These are phyloP conservation scores for Clavelina lepadiformis DNA, from an alignment of 23 tunicate genomes.

Conservation along the genomic window DNA sequence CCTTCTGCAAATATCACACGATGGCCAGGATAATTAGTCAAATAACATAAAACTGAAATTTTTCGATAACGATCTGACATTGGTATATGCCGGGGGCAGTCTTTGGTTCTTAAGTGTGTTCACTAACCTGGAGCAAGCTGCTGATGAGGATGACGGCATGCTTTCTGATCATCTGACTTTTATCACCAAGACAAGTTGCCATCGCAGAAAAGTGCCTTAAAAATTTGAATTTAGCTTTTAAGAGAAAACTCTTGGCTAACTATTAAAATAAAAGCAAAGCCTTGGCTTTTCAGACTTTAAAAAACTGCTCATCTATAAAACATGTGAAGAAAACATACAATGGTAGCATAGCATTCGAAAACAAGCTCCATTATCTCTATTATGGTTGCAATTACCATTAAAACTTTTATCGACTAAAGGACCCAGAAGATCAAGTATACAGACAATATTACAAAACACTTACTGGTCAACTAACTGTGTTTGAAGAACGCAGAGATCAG, in stretches of 20 bases:
- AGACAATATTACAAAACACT: conserved; percentile 9
- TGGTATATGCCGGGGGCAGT: too few species aligned
- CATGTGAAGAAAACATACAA: too few species aligned
- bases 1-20: conserved; percentile 42
- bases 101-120: background rate
- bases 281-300: too few species aligned
- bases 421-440: background rate
- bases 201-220: conserved; percentile 27
- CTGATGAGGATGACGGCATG: conserved; percentile 47
- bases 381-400: too few species aligned
- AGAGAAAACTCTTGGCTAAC: background rate
- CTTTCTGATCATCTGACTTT: conserved; percentile 45
- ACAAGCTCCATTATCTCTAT: too few species aligned
- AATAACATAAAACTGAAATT: too few species aligned
- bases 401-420: too few species aligned
- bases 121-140: conserved; percentile 35
- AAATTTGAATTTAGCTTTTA: background rate
- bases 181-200: conserved; percentile 75
- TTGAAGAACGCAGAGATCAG: conserved; percentile 68
- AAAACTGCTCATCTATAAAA: too few species aligned
- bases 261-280: background rate
- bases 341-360: too few species aligned
- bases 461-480: conserved; percentile 83
- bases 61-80: too few species aligned
- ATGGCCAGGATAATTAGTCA: too few species aligned